A percentile compares a stretch with the other conserved stretches of the same genome.
Conservation (phyloP, 2,113 vertebrate genomes). For the Puffinus mauretanicus region DNA sequence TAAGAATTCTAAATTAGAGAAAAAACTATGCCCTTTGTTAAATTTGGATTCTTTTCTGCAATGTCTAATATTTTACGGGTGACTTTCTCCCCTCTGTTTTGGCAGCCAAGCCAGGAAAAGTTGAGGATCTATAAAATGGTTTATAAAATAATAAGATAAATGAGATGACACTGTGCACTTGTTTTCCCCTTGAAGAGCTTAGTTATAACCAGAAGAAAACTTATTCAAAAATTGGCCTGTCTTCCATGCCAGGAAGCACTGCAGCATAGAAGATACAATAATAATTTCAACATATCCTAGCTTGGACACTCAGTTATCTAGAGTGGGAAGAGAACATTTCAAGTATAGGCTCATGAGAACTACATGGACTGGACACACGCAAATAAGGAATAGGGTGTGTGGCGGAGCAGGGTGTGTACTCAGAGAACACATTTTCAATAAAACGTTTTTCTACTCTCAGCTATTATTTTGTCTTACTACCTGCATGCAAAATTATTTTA, state of each 20-base stretch:
- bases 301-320: neutral
- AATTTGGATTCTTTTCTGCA: neutral
- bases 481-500: neutral
- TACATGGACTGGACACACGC: neutral
- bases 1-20: neutral
- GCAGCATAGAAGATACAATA: neutral
- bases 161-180: neutral
- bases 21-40: neutral
- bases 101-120: neutral
- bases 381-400: neutral
- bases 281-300: neutral
- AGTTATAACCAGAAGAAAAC: neutral
- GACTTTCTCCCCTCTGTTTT: neutral
- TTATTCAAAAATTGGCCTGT: neutral
- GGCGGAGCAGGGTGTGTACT: rapidly evolving
- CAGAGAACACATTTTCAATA: neutral
- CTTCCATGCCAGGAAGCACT: neutral
- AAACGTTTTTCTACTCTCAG: neutral
- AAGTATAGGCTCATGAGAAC: neutral
- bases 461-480: neutral
- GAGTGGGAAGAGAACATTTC: neutral
- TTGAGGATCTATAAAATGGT: neutral
- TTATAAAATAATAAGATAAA: neutral
- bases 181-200: neutral
- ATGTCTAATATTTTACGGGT: neutral